Evolutionary conservation across 64 coral and sea anemone species (phyloP).

Genomic region (Porites lutea): DNA sequence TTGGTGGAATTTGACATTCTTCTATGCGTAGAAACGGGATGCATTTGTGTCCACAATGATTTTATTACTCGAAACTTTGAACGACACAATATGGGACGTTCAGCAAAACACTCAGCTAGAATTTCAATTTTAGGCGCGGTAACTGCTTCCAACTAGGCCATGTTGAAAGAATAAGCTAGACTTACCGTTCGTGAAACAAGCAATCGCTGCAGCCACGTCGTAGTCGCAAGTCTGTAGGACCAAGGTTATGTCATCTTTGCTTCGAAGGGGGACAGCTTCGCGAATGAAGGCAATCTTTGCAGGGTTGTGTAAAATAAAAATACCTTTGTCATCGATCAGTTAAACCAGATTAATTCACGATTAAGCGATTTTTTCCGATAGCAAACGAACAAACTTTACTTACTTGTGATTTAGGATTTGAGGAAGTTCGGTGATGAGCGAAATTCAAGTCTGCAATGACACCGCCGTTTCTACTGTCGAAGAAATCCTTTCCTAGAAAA

Average conservation of each 20-base stretch:
- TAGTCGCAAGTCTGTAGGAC: constrained; percentile 90
- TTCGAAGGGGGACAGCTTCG: constrained; percentile 72
- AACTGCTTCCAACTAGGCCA: neutral
- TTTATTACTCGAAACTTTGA: neutral
- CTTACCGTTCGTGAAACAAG: constrained; percentile 86
- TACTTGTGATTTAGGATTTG: constrained; percentile 80
- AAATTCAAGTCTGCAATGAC: constrained; percentile 73
- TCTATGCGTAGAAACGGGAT: constrained; percentile 62
- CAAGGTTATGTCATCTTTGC: constrained; percentile 85
- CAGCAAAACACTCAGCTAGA: neutral
- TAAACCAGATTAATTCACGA: constrained; percentile 16
- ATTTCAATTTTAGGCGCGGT: too few relatives aligned
- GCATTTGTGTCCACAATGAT: constrained; percentile 62
- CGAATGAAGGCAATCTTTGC: constrained; percentile 84
- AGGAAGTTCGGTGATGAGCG: constrained; percentile 43
- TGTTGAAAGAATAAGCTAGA: neutral
- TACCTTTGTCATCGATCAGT: neutral
- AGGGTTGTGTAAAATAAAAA: constrained; percentile 23
- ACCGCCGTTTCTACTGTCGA: constrained; percentile 60
- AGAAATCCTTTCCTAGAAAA: constrained; percentile 68
- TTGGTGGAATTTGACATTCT: constrained; percentile 70
- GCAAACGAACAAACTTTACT: constrained; percentile 29
- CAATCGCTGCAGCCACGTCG: constrained; percentile 82
- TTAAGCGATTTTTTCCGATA: constrained; percentile 7
- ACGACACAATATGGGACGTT: neutral